Conservation (phyloP, 92 coral and sea anemone genomes). For the Diadumene lineata region DNA sequence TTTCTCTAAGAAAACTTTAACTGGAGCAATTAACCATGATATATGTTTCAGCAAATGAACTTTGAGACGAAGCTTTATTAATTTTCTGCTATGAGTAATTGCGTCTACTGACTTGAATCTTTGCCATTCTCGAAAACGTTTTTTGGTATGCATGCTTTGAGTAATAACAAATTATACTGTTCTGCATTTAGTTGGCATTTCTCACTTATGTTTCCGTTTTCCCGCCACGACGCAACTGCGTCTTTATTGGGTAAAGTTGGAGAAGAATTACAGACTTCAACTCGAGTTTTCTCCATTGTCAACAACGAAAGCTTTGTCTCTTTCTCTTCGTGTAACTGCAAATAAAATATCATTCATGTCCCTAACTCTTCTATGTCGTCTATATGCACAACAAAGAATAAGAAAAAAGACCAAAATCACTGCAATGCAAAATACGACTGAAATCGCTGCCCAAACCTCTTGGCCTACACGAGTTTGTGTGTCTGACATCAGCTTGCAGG, state of each 20-base stretch:
- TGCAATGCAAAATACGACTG: constrained; percentile 77
- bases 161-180: too few relatives aligned
- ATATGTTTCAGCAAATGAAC: too few relatives aligned
- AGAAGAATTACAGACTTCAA: not conserved
- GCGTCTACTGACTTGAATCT: too few relatives aligned
- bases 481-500: constrained; percentile 54
- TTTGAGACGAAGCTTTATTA: too few relatives aligned
- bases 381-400: constrained; percentile 81
- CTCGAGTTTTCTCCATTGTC: constrained; percentile 18
- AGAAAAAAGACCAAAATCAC: constrained; percentile 74
- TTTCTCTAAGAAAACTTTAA: too few relatives aligned
- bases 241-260: not conserved
- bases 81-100: too few relatives aligned
- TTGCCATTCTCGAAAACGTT: too few relatives aligned
- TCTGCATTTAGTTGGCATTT: too few relatives aligned
- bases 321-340: constrained; percentile 1
- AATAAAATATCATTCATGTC: constrained; percentile 48
- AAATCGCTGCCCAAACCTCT: constrained; percentile 86
- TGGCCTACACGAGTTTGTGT: constrained; percentile 57
- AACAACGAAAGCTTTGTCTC: constrained; percentile 24
- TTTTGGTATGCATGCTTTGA: too few relatives aligned
- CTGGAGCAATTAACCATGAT: too few relatives aligned
- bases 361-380: constrained; percentile 77
- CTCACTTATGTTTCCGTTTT: too few relatives aligned
- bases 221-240: too few relatives aligned